Evolutionary conservation across 2,797 vertebrate species (phyloP).

Genomic region (Rhodeus uyekii): DNA sequence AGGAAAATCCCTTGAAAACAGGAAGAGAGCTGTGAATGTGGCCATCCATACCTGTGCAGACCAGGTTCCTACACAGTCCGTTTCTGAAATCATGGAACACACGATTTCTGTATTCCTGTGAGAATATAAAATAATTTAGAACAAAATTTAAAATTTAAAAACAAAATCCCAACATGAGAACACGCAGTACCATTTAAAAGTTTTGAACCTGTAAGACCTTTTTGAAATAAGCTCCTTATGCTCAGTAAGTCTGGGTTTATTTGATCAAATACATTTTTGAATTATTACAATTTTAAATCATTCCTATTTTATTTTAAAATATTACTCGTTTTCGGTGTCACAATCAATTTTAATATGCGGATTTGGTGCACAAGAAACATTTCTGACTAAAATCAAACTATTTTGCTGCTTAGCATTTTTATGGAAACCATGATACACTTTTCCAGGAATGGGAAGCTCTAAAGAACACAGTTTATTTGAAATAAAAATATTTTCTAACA

Average conservation of each 20-base stretch:
- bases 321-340: not conserved
- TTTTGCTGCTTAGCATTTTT: not conserved
- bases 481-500: not conserved
- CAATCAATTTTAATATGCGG: not conserved
- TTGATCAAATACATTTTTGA: not conserved
- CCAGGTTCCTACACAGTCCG: constrained; percentile 82
- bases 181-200: not conserved
- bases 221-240: not conserved
- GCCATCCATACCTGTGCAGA: constrained; percentile 77
- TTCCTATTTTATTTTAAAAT: not conserved
- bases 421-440: not conserved
- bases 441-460: not conserved
- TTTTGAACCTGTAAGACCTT: not conserved
- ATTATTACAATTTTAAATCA: not conserved
- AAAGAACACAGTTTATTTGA: not conserved
- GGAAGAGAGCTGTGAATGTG: not conserved
- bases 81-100: constrained; percentile 86
- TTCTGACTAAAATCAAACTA: not conserved
- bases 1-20: not conserved
- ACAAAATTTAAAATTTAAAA: no score
- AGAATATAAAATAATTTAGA: constrained; percentile 13
- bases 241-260: not conserved
- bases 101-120: constrained; percentile 81
- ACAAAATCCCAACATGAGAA: not conserved
- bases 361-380: not conserved